Base-by-base conservation (phyloP, 2,888 invertebrate genomes). In the Sacculina carcini region DNA sequence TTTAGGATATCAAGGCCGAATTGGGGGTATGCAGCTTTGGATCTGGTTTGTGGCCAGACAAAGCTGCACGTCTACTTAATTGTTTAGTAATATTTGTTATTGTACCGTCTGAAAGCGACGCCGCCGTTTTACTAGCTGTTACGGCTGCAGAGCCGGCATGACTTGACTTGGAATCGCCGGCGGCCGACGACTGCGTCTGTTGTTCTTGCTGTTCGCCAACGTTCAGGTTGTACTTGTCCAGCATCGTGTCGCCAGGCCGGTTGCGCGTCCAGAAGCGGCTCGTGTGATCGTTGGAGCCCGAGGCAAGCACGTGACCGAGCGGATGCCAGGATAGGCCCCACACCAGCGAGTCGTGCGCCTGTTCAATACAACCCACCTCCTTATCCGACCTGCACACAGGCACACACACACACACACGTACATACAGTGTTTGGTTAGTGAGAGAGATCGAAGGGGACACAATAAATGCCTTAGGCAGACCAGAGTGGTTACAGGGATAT, bases 241-340 rank as follows among this genome's bases (percentile, higher is more conserved):
- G 76, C 87, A 96, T 94, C 53, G 80, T 74, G 69, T 99, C 98
- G 21, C 98, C 98, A 1, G 98, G 98, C 47, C 96, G 75, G 68
- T 98, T 98, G 56, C 98, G 72, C 2, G 98, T 94, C 98, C 98
- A 99, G 69, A 99, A 99, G 69, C 98, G 98, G 24, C 79, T 84
- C 26, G 94, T 89, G 62, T 98, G 96, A 68, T 99, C 98, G 68
- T 99, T 99, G n/a, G 96, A 96, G 0, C 96, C 98, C 3, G 96
- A 92, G 62, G 92, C 94, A 31, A 99, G 71, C 60, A 99, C 96
- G 62, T 99, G 98, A 1, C 98, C 98, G 19, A 98, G 70, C 1
- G 98, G 98, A 72, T 99, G 98, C 98, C 98, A 99, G 29, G 92
- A 90, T 63, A 98, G 72, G 14, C 90, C 87, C 98, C 98, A 99